A percentile compares a stretch with the other conserved stretches of the same genome.
These are phyloP conservation scores for Metacarcinus magister DNA, from an alignment of 2,888 invertebrate genomes.

Conservation along the genomic window DNA sequence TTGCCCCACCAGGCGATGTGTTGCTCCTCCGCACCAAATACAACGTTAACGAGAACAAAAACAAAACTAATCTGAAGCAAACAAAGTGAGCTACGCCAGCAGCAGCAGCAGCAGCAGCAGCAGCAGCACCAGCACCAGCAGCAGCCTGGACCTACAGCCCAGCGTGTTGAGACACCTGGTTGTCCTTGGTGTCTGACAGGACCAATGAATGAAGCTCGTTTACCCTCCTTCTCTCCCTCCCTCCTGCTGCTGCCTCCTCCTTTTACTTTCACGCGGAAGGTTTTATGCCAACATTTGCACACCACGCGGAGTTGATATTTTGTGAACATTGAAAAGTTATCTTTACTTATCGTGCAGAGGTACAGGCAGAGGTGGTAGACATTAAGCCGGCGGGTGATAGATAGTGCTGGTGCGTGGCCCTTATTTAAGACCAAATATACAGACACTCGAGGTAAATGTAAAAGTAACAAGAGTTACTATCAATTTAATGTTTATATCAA, in stretches of 20 bases:
- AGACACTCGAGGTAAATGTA: not conserved
- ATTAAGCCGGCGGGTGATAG: not conserved
- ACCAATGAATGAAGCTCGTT: constrained; percentile 42
- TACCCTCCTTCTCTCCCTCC: not conserved
- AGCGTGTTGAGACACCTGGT: constrained; percentile 22
- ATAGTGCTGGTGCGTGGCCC: not conserved
- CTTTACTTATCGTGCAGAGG: not conserved
- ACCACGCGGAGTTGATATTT: not conserved
- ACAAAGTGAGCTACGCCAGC: not conserved
- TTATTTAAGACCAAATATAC: not conserved
- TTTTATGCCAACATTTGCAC: not conserved
- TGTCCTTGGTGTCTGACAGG: constrained; percentile 54
- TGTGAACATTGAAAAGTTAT: not conserved
- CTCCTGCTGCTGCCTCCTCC: constrained; percentile 10
- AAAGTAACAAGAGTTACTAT: too few species aligned
- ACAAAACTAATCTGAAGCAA: not conserved
- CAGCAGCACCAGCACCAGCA: not conserved
- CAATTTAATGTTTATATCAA: not conserved
- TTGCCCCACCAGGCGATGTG: not conserved
- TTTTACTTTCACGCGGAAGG: constrained; percentile 13
- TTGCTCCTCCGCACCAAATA: not conserved
- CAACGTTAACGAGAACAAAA: not conserved
- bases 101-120: not conserved
- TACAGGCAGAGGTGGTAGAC: not conserved
- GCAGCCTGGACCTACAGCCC: not conserved